Evolutionary conservation across 1,140 invertebrate species (phyloP), one percentile per base, ranked within the genome.

Genomic region (Pissodes strobi): DNA sequence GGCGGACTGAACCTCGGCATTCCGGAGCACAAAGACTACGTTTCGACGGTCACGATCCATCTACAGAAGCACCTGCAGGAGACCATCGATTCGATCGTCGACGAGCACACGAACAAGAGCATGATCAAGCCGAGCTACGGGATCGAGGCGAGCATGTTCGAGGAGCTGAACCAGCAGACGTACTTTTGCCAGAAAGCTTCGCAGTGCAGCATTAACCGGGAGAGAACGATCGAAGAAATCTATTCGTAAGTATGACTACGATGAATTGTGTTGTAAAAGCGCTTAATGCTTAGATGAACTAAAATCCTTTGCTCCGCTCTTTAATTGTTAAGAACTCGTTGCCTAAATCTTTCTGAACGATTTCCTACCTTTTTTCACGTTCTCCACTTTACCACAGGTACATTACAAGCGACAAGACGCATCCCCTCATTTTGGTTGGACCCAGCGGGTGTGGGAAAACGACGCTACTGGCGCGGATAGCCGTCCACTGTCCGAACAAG

Each of bases 401-500:
- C 71, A 79, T 91, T 5, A 82, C 80, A 1, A 84, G 86, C 34
- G 82, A 83, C 30, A 82, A 78, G n/a, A 76, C 82, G 0, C 70
- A 76, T 30, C 90, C 90, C 0, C 77, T 93, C 49, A 83, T 93
- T 10, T 75, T 94, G n/a, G 85, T 89, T 63, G 92, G 92, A 0
- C 84, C 86, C 23, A 82, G 85, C 9, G 92, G 92, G 15, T 89
- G 88, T 77, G 92, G 92, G 0, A 93, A 93, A 78, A 90, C 88
- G 1, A 88, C 89, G 3, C 78, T 93, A 3, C 79, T 91, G 5
- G 88, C 90, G 1, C 84, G 89, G 68, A 84, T 88, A 2, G 85
- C 85, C 21, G 84, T 87, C 64, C 84, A 82, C 66, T 86, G 81
- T 74, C 85, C 84, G 72, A 83, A 78, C 66, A 91, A 89, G 87